Base-by-base conservation (phyloP, 2,113 vertebrate genomes). In the Corythoichthys haematopterus region DNA sequence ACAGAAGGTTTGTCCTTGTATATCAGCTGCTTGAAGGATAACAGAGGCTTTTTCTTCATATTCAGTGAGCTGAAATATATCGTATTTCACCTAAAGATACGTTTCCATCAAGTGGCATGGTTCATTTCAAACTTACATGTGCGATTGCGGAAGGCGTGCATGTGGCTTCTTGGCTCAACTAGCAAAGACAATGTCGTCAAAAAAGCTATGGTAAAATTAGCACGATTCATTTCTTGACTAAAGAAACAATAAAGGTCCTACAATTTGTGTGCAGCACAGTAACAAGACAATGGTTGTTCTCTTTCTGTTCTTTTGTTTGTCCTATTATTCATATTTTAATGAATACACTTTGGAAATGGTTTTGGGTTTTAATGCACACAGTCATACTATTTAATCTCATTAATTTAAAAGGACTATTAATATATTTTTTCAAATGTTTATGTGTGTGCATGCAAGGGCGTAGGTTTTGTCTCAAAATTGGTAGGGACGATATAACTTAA, bases 31-130 rank as follows among this genome's bases (percentile, higher is more conserved):
- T 38, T 47, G 65, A 65, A 68, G 71, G 20, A 62, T 65, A 61
- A 71, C 80, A 88, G 76, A 85, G 13, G 65, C 20, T 35, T 78
- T 81, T 88, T 88, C 79, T 82, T 78, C 79, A 48, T 15, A 28
- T 36, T 64, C 60, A 62, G 11, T 62, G 11, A 46, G n/a, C 60
- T 33, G 60, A 46, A 45, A 43, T 13, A 20, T 20, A 62, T 62
- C 40, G n/a, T 38, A 61, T 20, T 43, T 40, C 58, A 11, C 16
- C 5, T 11, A 16, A 13, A 38, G 12, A 58, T n/a, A 6, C 5
- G 13, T 35, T 56, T 38, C 3, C 13, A 20, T 45, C 38, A 15
- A 45, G 38, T 45, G 59, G 7, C 16, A 43, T 10, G 53, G 2
- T 35, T 12, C 28, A 56, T 15, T 55, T 55, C 20, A 38, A 38